phyloP scores from a whole-genome alignment of 2,797 vertebrate species.

The Leucoraja ocellata region DNA sequence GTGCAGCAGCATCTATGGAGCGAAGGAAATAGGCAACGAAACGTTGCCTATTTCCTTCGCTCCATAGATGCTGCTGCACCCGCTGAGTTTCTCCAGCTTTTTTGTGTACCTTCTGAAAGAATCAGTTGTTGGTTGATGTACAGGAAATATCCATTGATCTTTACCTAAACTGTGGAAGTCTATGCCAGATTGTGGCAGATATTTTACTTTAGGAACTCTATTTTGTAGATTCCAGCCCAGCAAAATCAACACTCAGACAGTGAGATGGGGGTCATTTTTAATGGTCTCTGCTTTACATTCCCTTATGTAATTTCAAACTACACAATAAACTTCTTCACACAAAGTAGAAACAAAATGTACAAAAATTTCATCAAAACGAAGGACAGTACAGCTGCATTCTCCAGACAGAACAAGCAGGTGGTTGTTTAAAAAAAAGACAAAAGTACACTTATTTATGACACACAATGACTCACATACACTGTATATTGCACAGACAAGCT shows the following conservation, averaged over 20 bases:
- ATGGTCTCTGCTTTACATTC: conserved; percentile 37
- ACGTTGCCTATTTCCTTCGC: too few relatives aligned
- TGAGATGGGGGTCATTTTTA: conserved; percentile 21
- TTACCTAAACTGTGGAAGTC: background rate
- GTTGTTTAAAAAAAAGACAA: background rate
- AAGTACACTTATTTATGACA: conserved; percentile 29
- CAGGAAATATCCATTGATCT: background rate
- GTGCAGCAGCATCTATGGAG: too few relatives aligned
- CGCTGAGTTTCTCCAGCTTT: too few relatives aligned
- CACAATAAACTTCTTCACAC: conserved; percentile 35
- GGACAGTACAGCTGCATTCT: conserved; percentile 31
- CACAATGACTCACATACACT: conserved; percentile 27
- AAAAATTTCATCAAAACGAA: conserved; percentile 38
- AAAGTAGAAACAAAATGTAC: conserved; percentile 38
- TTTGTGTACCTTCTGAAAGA: too few relatives aligned
- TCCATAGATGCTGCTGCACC: too few relatives aligned
- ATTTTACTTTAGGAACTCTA: background rate
- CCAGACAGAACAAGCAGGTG: conserved; percentile 32
- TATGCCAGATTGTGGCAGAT: background rate
- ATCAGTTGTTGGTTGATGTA: background rate
- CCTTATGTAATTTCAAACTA: conserved; percentile 38
- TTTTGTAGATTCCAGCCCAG: background rate
- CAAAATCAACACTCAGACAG: background rate
- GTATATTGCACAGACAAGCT: conserved; percentile 32
- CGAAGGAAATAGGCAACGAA: too few relatives aligned